Conservation (phyloP, 2,888 invertebrate species). For the Catonia carolina region DNA sequence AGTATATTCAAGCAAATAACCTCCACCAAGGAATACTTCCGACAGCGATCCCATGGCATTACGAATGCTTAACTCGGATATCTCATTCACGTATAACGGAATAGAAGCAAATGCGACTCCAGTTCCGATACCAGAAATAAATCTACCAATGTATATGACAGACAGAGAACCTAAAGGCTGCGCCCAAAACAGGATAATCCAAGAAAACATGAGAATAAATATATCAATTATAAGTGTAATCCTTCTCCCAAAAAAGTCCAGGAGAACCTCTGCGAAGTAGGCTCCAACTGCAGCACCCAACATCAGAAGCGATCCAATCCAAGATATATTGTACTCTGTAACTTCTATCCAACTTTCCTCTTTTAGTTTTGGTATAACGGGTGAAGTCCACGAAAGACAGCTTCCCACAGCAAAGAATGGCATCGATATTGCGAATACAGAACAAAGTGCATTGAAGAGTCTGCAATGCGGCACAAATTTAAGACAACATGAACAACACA, state of each 20-base stretch:
- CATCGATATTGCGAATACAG: no score
- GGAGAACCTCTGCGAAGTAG: conserved; percentile 51
- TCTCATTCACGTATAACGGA: neutral
- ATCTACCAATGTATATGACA: conserved; percentile 23
- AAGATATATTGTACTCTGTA: no score
- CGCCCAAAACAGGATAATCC: conserved; percentile 49
- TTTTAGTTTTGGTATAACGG: no score
- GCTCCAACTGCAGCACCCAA: conserved; percentile 53
- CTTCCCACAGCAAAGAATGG: no score
- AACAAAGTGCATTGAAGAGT: no score
- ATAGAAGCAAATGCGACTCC: conserved; percentile 2
- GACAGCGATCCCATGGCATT: conserved; percentile 77
- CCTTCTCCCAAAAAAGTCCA: conserved; percentile 62
- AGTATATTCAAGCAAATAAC: conserved; percentile 3
- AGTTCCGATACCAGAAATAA: conserved; percentile 48
- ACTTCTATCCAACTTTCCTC: no score
- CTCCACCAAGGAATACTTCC: conserved; percentile 51
- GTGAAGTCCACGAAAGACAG: no score
- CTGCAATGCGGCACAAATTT: no score
- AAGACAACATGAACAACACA: no score
- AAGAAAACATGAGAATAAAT: conserved; percentile 61
- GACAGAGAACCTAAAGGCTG: neutral
- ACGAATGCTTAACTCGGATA: conserved; percentile 54
- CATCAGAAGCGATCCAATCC: conserved; percentile 62
- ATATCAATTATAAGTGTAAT: conserved; percentile 58